Evolutionary conservation across 1,140 invertebrate species (phyloP), one percentile per base, ranked within the genome.

Genomic region (Drosophila ananassae): DNA sequence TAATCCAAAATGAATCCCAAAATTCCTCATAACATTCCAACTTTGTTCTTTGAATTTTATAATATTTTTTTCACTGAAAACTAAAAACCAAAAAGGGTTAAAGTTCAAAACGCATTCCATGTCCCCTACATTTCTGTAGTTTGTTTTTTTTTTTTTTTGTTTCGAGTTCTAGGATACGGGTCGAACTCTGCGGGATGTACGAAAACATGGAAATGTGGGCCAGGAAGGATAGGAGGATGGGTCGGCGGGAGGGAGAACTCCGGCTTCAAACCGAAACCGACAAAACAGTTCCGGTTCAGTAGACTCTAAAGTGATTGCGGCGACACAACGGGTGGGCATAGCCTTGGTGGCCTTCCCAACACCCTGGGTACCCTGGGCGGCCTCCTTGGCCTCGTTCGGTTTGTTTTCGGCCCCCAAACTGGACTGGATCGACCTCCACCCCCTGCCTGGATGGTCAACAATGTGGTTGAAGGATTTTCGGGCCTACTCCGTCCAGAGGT

Each of bases 251-350:
- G n/a, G 41, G 44, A 2, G 6, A n/a, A 3, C 13, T 13, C 1
- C 3, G 13, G 25, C 34, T 30, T 39, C 39, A 25, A 44, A 22
- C 44, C 44, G 17, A 47, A 47, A 46, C 68, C 72, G 44, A 60
- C 79, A 67, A 48, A 78, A 61, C 76, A 72, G 76, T 83, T 83
- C 60, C 79, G 77, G 79, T 84, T 83, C 76, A 83, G 64, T 79
- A 84, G 59, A 76, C 79, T 83, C 60, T 72, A 79, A 83, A 83
- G 76, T 84, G 79, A 79, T 76, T 83, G 63, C 46, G 73, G 73
- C 73, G 57, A 48, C 61, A 58, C 71, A 48, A 64, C 48, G 52
- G 71, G 50, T 9, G 48, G 25, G 24, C 25, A 22, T 17, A 17
- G 1, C 44, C 44, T n/a, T 61, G 50, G 22, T 44, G 5, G 5